phyloP scores from a whole-genome alignment of 2,797 vertebrate species.

The Pristis pectinata region DNA sequence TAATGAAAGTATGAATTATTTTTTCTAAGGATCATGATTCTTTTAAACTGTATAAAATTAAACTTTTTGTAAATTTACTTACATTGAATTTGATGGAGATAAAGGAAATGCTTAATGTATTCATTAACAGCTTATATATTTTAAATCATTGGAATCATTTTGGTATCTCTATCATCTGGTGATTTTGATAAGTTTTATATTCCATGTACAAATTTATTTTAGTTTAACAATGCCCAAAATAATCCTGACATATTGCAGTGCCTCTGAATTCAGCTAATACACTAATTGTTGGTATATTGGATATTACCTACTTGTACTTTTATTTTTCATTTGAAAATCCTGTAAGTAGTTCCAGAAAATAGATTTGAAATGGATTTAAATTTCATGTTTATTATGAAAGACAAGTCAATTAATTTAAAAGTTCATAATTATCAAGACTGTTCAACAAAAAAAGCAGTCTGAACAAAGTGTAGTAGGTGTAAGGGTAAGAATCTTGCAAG shows the following conservation, averaged over 20 bases:
- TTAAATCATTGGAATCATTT: not conserved
- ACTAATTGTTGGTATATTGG: not conserved
- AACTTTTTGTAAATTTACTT: not conserved
- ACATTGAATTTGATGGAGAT: not conserved
- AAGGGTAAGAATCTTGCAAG: slow-evolving; percentile 15
- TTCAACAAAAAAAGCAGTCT: not conserved
- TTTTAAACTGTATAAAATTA: not conserved
- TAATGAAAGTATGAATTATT: not conserved
- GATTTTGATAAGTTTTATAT: not conserved
- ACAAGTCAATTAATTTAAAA: not conserved
- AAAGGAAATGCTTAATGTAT: not conserved
- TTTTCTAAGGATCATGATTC: not conserved
- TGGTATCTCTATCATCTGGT: not conserved
- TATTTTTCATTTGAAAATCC: not conserved
- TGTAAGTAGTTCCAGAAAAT: not conserved
- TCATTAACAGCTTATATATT: not conserved
- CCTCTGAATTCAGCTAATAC: not conserved
- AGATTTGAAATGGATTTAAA: not conserved
- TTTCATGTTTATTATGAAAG: not conserved
- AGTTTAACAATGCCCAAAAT: not conserved
- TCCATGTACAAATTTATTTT: not conserved
- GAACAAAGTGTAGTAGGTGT: not conserved
- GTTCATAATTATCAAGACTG: not conserved
- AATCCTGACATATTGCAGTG: not conserved
- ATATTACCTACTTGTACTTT: not conserved